phyloP scores from a whole-genome alignment of 92 coral and sea anemone species.

The Zoanthus sansibaricus region DNA sequence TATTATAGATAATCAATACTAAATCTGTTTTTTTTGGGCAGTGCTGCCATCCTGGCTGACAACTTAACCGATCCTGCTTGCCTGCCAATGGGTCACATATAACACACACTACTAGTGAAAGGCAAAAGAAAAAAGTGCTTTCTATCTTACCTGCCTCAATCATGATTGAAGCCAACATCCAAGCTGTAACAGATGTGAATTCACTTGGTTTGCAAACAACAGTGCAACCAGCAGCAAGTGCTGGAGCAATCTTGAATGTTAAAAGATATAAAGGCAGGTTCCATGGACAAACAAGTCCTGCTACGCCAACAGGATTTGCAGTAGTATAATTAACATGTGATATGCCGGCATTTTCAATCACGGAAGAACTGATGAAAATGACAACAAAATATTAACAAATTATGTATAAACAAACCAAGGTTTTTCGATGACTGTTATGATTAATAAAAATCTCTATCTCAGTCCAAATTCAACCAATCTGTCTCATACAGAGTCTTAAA shows the following conservation, averaged over 20 bases:
- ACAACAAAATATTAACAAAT: too few relatives aligned
- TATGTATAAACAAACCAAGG: too few relatives aligned
- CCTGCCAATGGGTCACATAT: too few relatives aligned
- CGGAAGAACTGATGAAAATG: constrained; percentile 52
- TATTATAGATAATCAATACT: too few relatives aligned
- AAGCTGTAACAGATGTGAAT: constrained; percentile 90
- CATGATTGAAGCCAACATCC: constrained; percentile 81
- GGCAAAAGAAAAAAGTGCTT: background rate
- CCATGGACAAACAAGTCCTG: constrained; percentile 89
- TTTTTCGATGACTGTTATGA: too few relatives aligned
- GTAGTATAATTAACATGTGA: constrained; percentile 66
- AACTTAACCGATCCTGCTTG: too few relatives aligned
- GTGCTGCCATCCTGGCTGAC: too few relatives aligned
- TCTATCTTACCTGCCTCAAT: constrained; percentile 74
- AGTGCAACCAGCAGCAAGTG: constrained; percentile 85
- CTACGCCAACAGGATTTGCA: constrained; percentile 77
- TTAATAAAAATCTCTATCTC: too few relatives aligned
- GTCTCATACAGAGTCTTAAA: too few relatives aligned
- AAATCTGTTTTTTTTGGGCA: too few relatives aligned
- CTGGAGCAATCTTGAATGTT: constrained; percentile 90
- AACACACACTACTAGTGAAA: background rate
- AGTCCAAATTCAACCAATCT: too few relatives aligned
- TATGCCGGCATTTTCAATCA: constrained; percentile 67
- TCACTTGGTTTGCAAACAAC: constrained; percentile 96
- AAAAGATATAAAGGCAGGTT: constrained; percentile 83